Conservation (phyloP, 2,888 invertebrate species). For the Prionchulus punctatus region DNA sequence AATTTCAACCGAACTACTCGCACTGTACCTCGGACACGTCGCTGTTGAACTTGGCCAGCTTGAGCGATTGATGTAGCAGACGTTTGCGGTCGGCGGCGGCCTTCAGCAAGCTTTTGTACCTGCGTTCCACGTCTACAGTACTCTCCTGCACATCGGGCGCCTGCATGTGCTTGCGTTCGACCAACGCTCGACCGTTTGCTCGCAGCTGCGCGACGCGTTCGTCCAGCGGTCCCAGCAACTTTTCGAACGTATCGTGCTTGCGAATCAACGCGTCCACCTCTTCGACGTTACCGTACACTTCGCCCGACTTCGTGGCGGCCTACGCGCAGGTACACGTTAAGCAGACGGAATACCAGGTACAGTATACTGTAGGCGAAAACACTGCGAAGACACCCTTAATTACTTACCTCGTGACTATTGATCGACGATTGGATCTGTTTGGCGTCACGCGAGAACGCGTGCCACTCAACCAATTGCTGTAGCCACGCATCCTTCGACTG, state of each 20-base stretch:
- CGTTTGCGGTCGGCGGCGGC: slow-evolving; percentile 50
- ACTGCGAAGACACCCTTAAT: no score
- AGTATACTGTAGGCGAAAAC: slow-evolving; percentile 18
- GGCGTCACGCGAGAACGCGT: slow-evolving; percentile 82
- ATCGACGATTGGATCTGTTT: slow-evolving; percentile 76
- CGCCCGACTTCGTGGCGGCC: slow-evolving; percentile 29
- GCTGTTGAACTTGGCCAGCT: slow-evolving; percentile 74
- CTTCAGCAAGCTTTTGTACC: slow-evolving; percentile 40
- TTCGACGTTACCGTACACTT: slow-evolving; percentile 42
- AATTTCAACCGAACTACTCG: background rate
- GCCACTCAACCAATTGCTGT: slow-evolving; percentile 76
- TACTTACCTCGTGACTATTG: slow-evolving; percentile 59
- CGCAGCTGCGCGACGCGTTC: slow-evolving; percentile 36
- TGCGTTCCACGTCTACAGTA: slow-evolving; percentile 48
- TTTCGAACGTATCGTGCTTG: slow-evolving; percentile 87
- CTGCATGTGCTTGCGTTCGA: slow-evolving; percentile 79
- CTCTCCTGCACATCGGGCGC: slow-evolving; percentile 54
- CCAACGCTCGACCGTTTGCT: slow-evolving; percentile 65
- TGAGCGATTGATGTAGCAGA: slow-evolving; percentile 56
- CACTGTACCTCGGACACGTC: slow-evolving; percentile 53
- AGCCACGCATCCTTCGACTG: slow-evolving; percentile 68
- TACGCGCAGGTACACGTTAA: no score
- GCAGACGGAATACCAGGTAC: no score
- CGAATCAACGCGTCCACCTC: slow-evolving; percentile 73
- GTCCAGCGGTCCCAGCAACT: slow-evolving; percentile 52